Conservation (phyloP, 2,797 vertebrate genomes). For the Spinus olivaceus region DNA sequence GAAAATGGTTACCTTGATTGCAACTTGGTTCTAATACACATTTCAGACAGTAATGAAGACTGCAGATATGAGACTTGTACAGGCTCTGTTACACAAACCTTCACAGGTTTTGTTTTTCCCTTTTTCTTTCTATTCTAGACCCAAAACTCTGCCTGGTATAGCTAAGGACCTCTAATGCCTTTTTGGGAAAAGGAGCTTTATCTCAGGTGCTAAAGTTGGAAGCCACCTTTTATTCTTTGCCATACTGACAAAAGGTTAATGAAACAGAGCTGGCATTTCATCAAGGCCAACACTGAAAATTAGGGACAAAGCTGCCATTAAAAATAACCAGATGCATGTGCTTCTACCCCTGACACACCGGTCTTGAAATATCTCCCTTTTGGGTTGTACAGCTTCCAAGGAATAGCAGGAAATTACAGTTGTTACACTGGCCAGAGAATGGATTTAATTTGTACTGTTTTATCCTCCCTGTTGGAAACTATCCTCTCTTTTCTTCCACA, state of each 20-base stretch:
- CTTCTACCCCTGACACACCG: constrained; percentile 47
- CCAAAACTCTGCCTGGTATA: background rate
- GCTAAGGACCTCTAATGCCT: background rate
- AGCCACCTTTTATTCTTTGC: constrained; percentile 1
- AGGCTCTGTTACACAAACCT: background rate
- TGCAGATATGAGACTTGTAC: background rate
- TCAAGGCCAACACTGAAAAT: constrained; percentile 42
- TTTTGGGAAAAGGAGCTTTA: background rate
- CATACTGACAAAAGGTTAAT: constrained; percentile 38
- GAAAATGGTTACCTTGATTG: constrained; percentile 56
- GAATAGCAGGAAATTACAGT: constrained; percentile 68
- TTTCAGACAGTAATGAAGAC: constrained; percentile 54
- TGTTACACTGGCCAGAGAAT: constrained; percentile 62
- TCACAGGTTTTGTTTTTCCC: background rate
- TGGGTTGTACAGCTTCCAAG: constrained; percentile 53
- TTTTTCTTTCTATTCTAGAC: background rate
- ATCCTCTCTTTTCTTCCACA: constrained; percentile 21
- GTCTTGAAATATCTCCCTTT: constrained; percentile 61
- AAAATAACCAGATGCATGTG: constrained; percentile 60
- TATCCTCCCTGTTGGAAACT: constrained; percentile 62
- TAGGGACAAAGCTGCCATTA: constrained; percentile 57
- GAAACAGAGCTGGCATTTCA: constrained; percentile 46
- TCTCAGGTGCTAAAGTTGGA: background rate
- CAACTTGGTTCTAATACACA: constrained; percentile 31
- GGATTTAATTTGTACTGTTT: constrained; percentile 68